Conservation (phyloP, 1,140 invertebrate species). For the Heliconius hermathena region DNA sequence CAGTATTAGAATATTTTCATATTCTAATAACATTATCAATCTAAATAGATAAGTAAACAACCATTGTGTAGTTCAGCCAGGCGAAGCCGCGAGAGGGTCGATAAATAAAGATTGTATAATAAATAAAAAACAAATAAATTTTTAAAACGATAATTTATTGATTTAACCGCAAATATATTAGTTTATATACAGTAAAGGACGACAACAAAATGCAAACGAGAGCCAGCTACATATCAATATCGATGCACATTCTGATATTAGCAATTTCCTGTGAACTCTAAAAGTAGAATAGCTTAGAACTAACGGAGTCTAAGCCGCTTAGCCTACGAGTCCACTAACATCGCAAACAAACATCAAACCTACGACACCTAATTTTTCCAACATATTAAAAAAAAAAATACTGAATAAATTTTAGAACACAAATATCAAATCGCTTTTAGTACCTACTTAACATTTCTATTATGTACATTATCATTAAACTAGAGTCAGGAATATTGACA, state of each 20-base stretch:
- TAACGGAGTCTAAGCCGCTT: conserved; percentile 38
- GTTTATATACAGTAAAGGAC: conserved; percentile 77
- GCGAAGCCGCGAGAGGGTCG: too few relatives aligned
- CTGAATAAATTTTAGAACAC: conserved; percentile 71
- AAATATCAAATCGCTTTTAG: conserved; percentile 66
- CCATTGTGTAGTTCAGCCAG: too few relatives aligned
- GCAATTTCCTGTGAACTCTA: conserved; percentile 44
- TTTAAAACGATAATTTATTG: conserved; percentile 80
- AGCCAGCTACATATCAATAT: conserved; percentile 59
- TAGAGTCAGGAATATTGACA: conserved; percentile 72
- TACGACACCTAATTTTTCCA: conserved; percentile 64
- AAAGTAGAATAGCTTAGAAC: conserved; percentile 48
- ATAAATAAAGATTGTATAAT: background rate
- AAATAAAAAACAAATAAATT: conserved; percentile 41
- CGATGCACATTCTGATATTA: conserved; percentile 49
- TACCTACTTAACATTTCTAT: conserved; percentile 67
- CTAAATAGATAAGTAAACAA: too few relatives aligned
- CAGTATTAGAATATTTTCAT: too few relatives aligned
- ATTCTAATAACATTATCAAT: too few relatives aligned
- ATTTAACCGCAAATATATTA: conserved; percentile 81
- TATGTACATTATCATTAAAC: conserved; percentile 71
- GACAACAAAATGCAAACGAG: conserved; percentile 79
- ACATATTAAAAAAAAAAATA: conserved; percentile 63
- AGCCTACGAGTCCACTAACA: conserved; percentile 64
- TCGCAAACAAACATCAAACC: conserved; percentile 60